Evolutionary conservation across 2,797 vertebrate species (phyloP).

Genomic region (Cuculus canorus): DNA sequence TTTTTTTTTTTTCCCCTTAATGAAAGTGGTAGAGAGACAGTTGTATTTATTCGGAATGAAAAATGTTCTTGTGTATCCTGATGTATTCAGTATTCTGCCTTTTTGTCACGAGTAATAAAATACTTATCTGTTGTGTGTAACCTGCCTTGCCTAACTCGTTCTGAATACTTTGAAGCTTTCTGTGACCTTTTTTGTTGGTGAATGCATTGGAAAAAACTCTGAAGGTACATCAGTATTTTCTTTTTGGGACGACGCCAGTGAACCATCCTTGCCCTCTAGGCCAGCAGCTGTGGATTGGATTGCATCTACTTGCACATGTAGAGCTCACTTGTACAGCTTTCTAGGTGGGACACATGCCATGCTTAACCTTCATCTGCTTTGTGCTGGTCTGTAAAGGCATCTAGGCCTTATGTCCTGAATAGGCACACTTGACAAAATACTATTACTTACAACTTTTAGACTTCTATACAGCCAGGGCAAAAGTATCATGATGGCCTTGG

Average conservation of each 20-base stretch:
- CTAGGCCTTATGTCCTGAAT: no score
- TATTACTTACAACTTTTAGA: no score
- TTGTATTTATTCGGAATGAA: neutral
- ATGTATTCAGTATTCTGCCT: neutral
- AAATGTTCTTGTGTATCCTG: neutral
- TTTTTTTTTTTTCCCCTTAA: neutral
- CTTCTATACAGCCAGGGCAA: neutral
- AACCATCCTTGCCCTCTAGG: no score
- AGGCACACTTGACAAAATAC: no score
- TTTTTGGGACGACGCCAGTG: neutral
- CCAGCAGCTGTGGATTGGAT: no score
- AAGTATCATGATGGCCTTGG: neutral
- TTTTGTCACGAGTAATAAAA: neutral
- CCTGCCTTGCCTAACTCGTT: neutral
- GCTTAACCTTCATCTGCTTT: no score
- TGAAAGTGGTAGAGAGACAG: neutral
- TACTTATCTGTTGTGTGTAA: neutral
- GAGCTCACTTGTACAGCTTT: no score
- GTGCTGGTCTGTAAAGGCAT: no score
- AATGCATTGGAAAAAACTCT: neutral
- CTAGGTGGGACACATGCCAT: no score
- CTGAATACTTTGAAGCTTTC: neutral
- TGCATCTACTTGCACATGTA: no score
- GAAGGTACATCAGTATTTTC: neutral
- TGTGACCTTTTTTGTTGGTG: neutral